Percentiles rank a stretch among this genome's conserved stretches.
Evolutionary conservation across 2,888 invertebrate species (phyloP).

Genomic region (Drosophila recens): DNA sequence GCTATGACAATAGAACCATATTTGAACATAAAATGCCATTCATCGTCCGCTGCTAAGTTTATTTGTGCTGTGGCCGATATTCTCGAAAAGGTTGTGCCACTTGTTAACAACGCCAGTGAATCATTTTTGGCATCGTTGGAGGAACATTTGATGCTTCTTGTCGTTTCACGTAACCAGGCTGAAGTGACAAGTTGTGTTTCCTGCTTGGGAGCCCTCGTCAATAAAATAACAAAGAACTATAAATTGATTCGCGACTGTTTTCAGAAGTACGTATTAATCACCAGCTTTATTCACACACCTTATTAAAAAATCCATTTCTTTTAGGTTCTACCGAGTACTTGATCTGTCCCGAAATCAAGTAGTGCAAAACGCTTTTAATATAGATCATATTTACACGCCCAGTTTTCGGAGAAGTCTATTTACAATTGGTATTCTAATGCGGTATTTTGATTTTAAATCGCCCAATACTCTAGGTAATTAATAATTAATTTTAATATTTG

Average conservation of each 20-base stretch:
- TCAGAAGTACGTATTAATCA: slow-evolving; percentile 89
- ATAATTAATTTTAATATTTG: background rate
- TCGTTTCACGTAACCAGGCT: slow-evolving; percentile 93
- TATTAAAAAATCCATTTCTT: background rate
- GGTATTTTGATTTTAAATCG: slow-evolving; percentile 93
- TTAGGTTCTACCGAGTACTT: slow-evolving; percentile 83
- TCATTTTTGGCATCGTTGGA: slow-evolving; percentile 97
- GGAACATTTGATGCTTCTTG: slow-evolving; percentile 97
- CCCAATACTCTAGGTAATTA: slow-evolving; percentile 81
- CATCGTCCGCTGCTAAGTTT: slow-evolving; percentile 84
- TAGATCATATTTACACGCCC: slow-evolving; percentile 85
- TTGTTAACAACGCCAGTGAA: slow-evolving; percentile 99
- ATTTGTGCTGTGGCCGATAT: slow-evolving; percentile 85
- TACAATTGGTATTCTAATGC: slow-evolving; percentile 96
- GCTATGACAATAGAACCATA: slow-evolving; percentile 98
- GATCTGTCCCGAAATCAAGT: slow-evolving; percentile 83
- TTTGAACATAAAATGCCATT: slow-evolving; percentile 93
- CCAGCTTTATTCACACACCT: background rate
- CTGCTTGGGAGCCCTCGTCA: slow-evolving; percentile 97
- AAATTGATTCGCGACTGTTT: slow-evolving; percentile 97
- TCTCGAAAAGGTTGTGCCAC: slow-evolving; percentile 90
- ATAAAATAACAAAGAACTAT: slow-evolving; percentile 97
- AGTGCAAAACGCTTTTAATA: slow-evolving; percentile 81
- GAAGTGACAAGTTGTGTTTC: slow-evolving; percentile 97
- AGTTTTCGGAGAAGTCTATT: slow-evolving; percentile 95